These are phyloP conservation scores for Halichondria panicea DNA, from an alignment of 37 sponge, comb jelly and placozoan genomes.

Conservation along the genomic window DNA sequence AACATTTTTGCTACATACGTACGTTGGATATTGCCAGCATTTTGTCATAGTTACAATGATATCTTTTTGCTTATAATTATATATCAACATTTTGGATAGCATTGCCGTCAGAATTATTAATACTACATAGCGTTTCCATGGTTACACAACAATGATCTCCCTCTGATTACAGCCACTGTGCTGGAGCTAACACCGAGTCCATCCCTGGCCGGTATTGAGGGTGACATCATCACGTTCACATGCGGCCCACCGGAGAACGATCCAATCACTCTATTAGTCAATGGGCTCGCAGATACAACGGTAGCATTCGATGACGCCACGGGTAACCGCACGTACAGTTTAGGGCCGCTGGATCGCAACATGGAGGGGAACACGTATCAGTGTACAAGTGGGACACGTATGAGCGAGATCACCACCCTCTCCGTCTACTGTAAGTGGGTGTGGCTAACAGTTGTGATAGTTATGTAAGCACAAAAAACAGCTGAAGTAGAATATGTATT, in stretches of 20 bases:
- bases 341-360: background rate
- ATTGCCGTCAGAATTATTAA: too few species aligned
- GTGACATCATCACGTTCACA: background rate
- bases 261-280: background rate
- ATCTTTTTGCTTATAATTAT: too few species aligned
- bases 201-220: background rate
- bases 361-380: background rate
- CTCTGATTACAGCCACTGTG: too few species aligned
- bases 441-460: too few species aligned
- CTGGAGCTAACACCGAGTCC: background rate
- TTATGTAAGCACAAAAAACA: too few species aligned
- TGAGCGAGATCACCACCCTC: background rate
- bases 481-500: too few species aligned
- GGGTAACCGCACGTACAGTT: background rate
- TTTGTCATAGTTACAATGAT: too few species aligned
- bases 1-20: too few species aligned
- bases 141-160: too few species aligned
- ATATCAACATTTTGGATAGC: too few species aligned
- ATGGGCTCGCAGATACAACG: background rate
- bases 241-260: background rate
- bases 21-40: too few species aligned
- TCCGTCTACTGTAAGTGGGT: background rate
- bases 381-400: background rate
- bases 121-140: too few species aligned
- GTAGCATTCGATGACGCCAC: background rate